These are phyloP conservation scores for Triops cancriformis DNA, from an alignment of 1,140 invertebrate genomes.

Conservation along the genomic window DNA sequence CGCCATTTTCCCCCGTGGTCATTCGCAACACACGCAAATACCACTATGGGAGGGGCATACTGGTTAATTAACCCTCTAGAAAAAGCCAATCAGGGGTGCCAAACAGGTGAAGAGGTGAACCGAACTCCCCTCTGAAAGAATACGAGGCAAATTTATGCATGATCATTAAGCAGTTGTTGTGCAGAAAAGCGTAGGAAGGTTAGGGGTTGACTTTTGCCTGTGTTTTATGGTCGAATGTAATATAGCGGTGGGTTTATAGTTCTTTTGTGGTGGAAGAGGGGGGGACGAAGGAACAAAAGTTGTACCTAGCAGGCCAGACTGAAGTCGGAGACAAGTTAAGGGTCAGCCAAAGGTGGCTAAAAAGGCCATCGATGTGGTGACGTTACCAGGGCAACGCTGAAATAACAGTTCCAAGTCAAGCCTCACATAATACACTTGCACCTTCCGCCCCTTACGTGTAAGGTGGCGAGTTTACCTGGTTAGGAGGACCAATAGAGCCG, in stretches of 20 bases:
- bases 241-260: neutral
- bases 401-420: neutral
- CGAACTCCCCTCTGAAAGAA: neutral
- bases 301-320: neutral
- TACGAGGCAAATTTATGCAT: neutral
- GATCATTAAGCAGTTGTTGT: conserved; percentile 1
- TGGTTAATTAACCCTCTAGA: neutral
- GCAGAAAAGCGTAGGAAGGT: neutral
- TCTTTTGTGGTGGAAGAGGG: neutral
- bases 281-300: neutral
- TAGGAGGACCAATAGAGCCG: too few species aligned
- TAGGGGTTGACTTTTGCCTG: neutral
- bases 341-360: neutral
- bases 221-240: neutral
- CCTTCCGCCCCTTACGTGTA: neutral
- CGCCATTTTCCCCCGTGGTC: neutral
- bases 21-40: too few species aligned
- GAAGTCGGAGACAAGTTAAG: neutral
- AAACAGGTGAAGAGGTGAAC: neutral
- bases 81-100: neutral
- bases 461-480: too few species aligned
- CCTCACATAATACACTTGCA: neutral
- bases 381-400: neutral
- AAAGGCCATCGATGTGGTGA: conserved; percentile 6
- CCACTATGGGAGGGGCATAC: too few species aligned